These are phyloP conservation scores for Dastarcus helophoroides DNA, from an alignment of 2,888 invertebrate genomes.

Conservation along the genomic window DNA sequence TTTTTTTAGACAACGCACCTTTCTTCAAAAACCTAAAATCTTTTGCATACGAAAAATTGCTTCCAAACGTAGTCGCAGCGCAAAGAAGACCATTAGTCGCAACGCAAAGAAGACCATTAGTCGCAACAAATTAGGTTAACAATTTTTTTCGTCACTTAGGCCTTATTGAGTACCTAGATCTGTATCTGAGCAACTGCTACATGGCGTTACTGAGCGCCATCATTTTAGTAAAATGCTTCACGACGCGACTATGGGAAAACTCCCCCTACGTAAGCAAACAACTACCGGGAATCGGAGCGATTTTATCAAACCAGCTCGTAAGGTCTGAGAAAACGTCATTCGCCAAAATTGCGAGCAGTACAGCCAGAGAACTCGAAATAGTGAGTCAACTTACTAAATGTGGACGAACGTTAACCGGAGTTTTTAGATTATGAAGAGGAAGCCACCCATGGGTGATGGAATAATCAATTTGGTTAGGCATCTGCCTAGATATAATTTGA, in stretches of 20 bases:
- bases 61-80: no score
- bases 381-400: constrained; percentile 29
- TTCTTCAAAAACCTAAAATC: no score
- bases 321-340: constrained; percentile 57
- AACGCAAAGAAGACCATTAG: no score
- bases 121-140: background rate
- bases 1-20: no score
- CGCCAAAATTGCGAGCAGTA: constrained; percentile 48
- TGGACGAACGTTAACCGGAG: background rate
- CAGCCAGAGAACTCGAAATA: constrained; percentile 64
- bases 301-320: constrained; percentile 50
- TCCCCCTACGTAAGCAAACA: constrained; percentile 57
- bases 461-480: constrained; percentile 49
- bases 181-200: constrained; percentile 31
- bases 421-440: constrained; percentile 56
- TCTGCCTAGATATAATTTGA: constrained; percentile 51
- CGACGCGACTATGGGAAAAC: constrained; percentile 63
- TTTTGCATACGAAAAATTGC: no score
- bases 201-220: constrained; percentile 47
- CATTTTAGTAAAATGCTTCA: constrained; percentile 54
- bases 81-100: no score
- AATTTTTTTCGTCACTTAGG: constrained; percentile 32
- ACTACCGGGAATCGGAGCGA: constrained; percentile 57
- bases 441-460: constrained; percentile 60
- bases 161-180: constrained; percentile 45